Base-by-base conservation (phyloP, 2,113 vertebrate species). In the Monarcha castaneiventris region DNA sequence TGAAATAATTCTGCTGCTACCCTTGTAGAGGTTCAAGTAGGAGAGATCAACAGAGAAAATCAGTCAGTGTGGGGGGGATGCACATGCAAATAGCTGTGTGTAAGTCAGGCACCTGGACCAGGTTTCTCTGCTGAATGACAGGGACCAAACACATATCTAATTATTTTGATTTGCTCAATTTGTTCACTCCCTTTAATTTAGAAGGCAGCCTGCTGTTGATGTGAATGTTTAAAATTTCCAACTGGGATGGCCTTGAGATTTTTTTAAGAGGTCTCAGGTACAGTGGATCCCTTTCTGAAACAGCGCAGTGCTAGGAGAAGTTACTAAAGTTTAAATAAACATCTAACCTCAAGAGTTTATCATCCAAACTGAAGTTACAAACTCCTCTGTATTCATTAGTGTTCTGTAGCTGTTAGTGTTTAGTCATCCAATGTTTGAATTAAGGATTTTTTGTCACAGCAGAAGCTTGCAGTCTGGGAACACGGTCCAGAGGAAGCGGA, bases 371-470 rank as follows among this genome's bases (percentile, higher is more conserved):
- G 39, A 76, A 93, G 78, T 56, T 54, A 52, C 33, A 88, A 80
- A 90, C 46, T 77, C 63, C 83, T 74, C 39, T 73, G 33, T 35
- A 25, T 88, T 93, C 75, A 17, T 90, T 88, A 83, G 52, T n/a
- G 67, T 4, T 79, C 89, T 82, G 84, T 63, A 51, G 59, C 82
- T 75, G 73, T 69, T 95, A 90, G 52, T 94, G 84, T 80, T 91
- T 86, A 90, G 72, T 71, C 90, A 95, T 79, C 59, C 61, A 39
- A 8, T 74, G 61, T 20, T 80, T 11, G 35, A 96, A 97, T 96
- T 92, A 94, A 94, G 68, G 64, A 67, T 76, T 83, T 91, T 94
- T 91, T 90, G 62, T 80, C 48, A 35, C 59, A 90, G 61, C 64
- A 91, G 88, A 94, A 84, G 43, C 48, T 90, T 71, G 43, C 39